Evolutionary conservation across 1,140 invertebrate species (phyloP), one percentile per base, ranked within the genome.

Genomic region (Drosophila punjabiensis): DNA sequence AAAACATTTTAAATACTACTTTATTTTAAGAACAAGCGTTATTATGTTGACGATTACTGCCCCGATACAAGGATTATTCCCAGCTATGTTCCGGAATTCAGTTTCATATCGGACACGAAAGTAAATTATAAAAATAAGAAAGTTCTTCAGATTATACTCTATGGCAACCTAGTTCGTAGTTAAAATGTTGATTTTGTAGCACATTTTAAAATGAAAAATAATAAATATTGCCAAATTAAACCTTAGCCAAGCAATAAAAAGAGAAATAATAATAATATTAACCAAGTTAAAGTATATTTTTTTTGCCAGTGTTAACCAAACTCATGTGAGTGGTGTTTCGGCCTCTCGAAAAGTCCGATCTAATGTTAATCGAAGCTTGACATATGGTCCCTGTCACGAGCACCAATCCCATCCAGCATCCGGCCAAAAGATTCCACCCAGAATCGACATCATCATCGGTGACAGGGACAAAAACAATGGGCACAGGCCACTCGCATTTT

Each of bases 401-500:
- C 70, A 71, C 33, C 70, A 24, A 33, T 16, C 18, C 55, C 37
- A 33, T 24, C 52, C 24, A 39, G 9, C n/a, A 69, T 71, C 56
- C 64, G 53, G 6, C 47, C 61, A 52, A 61, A 37, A 68, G 56
- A 60, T 75, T 33, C 64, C 50, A 83, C 50, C 68, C 77, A 59
- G n/a, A 76, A 70, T 69, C 65, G 78, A 62, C 64, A 59, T 52
- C 62, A 56, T 68, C 47, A 84, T 74, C 77, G 55, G 68, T 39
- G 65, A 69, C 64, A 35, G 53, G 61, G 20, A 43, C 50, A 53
- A 73, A 87, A 87, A 82, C 68, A 86, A 81, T 86, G 78, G 20
- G 55, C 39, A 59, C 35, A 32, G 62, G 43, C 43, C 43, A 68
- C 32, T 76, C 41, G 52, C 35, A 76, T 70, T 63, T 76, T 58